Conservation (phyloP, 2,888 invertebrate species). For the Andrena minutula region DNA sequence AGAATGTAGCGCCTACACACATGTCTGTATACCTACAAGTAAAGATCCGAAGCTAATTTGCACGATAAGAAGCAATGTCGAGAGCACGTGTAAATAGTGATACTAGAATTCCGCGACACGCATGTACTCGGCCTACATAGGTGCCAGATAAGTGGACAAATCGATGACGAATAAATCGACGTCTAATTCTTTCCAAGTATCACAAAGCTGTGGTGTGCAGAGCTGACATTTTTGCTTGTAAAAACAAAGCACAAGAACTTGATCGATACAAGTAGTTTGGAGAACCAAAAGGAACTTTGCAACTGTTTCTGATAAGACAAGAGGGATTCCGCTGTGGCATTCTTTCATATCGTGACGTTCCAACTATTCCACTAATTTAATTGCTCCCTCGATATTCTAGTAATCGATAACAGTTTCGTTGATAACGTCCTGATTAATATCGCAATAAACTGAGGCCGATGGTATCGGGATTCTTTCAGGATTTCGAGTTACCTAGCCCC, state of each 20-base stretch:
- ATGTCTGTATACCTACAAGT: slow-evolving; percentile 31
- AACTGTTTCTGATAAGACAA: not conserved
- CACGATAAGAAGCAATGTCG: slow-evolving; percentile 37
- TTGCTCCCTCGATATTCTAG: not conserved
- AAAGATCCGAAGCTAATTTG: slow-evolving; percentile 25
- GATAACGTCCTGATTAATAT: not conserved
- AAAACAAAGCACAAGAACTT: too few relatives aligned
- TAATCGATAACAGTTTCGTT: not conserved
- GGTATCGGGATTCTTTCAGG: not conserved
- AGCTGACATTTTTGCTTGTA: not conserved
- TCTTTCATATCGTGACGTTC: too few relatives aligned
- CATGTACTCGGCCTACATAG: slow-evolving; percentile 10
- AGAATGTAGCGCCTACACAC: slow-evolving; percentile 19
- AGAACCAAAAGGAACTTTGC: not conserved
- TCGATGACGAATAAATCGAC: slow-evolving; percentile 17
- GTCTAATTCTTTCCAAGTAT: not conserved
- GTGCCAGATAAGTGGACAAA: slow-evolving; percentile 18
- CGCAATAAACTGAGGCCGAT: not conserved
- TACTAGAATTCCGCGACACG: slow-evolving; percentile 27
- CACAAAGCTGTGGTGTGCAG: not conserved
- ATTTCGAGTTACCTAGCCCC: not conserved
- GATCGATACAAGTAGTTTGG: too few relatives aligned
- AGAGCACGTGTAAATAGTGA: slow-evolving; percentile 41
- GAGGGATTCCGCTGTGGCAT: too few relatives aligned
- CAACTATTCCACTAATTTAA: not conserved